These are phyloP conservation scores for Macrostomum cliftonense DNA, from an alignment of 2,888 invertebrate genomes.

Conservation along the genomic window DNA sequence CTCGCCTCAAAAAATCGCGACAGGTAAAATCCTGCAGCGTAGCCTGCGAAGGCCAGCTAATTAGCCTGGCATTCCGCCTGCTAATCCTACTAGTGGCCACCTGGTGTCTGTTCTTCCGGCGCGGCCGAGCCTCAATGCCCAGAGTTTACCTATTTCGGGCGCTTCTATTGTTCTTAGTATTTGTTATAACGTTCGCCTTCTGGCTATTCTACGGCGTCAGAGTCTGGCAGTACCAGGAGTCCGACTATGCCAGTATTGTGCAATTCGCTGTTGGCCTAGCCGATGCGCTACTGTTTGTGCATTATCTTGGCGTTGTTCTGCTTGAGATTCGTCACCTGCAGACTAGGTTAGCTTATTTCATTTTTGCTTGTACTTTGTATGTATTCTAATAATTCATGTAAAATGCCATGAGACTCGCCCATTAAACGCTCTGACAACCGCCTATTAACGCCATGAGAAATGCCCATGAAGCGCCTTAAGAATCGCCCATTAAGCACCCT, in stretches of 20 bases:
- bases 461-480: too few species aligned
- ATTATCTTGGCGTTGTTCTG: constrained; percentile 74
- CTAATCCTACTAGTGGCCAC: constrained; percentile 67
- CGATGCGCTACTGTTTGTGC: constrained; percentile 79
- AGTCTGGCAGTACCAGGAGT: constrained; percentile 26
- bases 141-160: constrained; percentile 74
- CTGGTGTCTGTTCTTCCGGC: constrained; percentile 74
- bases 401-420: too few species aligned
- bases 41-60: constrained; percentile 76
- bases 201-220: constrained; percentile 96
- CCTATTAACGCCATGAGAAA: too few species aligned
- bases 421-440: too few species aligned
- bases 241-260: constrained; percentile 59
- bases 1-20: too few species aligned
- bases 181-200: constrained; percentile 80
- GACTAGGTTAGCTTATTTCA: constrained; percentile 45
- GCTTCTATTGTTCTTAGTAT: constrained; percentile 63
- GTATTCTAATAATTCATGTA: too few species aligned
- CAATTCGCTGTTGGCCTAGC: constrained; percentile 76
- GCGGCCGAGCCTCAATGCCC: constrained; percentile 66
- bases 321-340: constrained; percentile 79
- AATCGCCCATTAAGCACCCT: too few species aligned
- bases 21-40: constrained; percentile 27
- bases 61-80: constrained; percentile 74
- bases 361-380: too few species aligned